Base-by-base conservation (phyloP, 2,113 vertebrate genomes). In the Carettochelys insculpta region DNA sequence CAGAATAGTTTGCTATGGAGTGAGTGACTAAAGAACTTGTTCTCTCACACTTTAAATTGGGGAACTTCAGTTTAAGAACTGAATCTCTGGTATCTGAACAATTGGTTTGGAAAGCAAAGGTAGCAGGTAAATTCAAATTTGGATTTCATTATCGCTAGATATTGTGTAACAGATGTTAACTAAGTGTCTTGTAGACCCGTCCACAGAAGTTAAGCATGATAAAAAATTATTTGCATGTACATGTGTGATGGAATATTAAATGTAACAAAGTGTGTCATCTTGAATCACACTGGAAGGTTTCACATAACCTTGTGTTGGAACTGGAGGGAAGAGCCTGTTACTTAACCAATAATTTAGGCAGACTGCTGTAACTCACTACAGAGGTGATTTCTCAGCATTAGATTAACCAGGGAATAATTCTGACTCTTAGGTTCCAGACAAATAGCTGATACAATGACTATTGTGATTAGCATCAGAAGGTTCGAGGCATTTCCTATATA, bases 211-310 rank as follows among this genome's bases (percentile, higher is more conserved):
- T 50, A 38, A 54, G 79, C 71, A 41, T 29, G 77, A 52, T 31
- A 45, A 77, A 43, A 9, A 79, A 11, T 82, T 11, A 29, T 53
- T 93, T 92, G 53, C 12, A 51, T 48, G 38, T 29, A 47, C 34
- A 81, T 43, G 3, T 50, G 0, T 58, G 65, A 53, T 73, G 53
- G 43, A 68, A 68, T 43, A 73, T 47, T 50, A 9, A 68, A 80
- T 80, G 20, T 24, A 83, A 17, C 17, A 65, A 65, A 1, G 65
- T 90, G 11, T 75, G 3, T 50, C 10, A 27, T 52, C 86, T 73
- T 79, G 2, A 90, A 52, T 83, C 87, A 2, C 25, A 16, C 20
- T 7, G 4, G 41, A 58, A 6, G 76, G 24, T 4, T 0, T 0
- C 25, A 1, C 51, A 25, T 53, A 84, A 88, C 9, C 5, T 2